Evolutionary conservation across 2,888 invertebrate genomes (phyloP), one percentile per base, ranked within the genome.

Genomic region (Quadriops clusia): DNA sequence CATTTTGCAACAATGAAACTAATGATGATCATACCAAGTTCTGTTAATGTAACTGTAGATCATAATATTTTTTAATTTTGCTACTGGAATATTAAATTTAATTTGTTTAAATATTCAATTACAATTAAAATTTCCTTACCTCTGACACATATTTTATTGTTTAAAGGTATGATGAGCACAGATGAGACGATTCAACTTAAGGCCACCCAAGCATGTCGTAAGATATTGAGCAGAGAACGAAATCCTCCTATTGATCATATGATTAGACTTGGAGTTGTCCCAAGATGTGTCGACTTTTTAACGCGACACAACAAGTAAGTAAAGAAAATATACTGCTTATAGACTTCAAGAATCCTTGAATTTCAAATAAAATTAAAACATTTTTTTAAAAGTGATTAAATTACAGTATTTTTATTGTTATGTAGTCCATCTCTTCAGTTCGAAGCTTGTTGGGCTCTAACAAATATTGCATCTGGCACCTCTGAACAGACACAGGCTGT

Each of bases 391-490:
- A 7, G 7, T 18, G n/a, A 8, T 18, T 8, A 8, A n/a, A 18
- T n/a, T n/a, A 16, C 6, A 5, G 23, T 15, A 23, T 36, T n/a
- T n/a, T n/a, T n/a, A n/a, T 28, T 27, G 17, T 14, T 14, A 33
- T 35, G 13, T 36, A 85, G 84, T 42, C 61, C 77, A 0, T 66
- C 74, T 28, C 63, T 89, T 1, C 87, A 95, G 58, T 97, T 97
- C 63, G 97, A 97, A 63, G 83, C 94, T 1, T 83, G 94, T 0
- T 98, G 97, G 97, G 93, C 93, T 0, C 63, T 98, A 32, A 98
- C 97, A 14, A 97, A 97, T 54, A 86, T 98, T 30, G 95, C 97
- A 0, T 94, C 94, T 0, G 97, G 97, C 5, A 86, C 86, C 0
- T 76, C 84, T 0, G 80, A 81, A 1, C 93, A 98, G 57, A 98